A percentile compares a stretch with the other conserved stretches of the same genome.
These are phyloP conservation scores for Caradrina kadenii DNA, from an alignment of 2,888 invertebrate species.

Conservation along the genomic window DNA sequence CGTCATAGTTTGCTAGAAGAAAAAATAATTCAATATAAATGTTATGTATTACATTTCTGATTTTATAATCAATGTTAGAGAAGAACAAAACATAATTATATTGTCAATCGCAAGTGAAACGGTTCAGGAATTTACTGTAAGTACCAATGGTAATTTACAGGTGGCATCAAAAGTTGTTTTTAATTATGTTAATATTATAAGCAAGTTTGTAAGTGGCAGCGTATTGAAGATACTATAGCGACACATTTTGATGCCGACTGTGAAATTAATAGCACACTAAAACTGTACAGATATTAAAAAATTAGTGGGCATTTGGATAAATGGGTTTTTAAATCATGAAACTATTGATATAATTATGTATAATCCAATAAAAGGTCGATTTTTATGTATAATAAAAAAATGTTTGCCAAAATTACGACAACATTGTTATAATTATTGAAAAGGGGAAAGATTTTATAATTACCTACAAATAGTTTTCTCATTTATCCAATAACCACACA, in stretches of 20 bases:
- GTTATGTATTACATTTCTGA: not conserved
- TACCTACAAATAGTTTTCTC: not conserved
- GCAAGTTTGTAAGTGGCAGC: conserved; percentile 1
- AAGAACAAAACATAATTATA: conserved; percentile 9
- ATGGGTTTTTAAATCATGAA: not conserved
- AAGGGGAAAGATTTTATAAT: not conserved
- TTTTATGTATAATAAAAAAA: not conserved
- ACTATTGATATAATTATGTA: not conserved
- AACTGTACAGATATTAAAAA: conserved; percentile 15
- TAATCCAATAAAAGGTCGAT: too few relatives aligned
- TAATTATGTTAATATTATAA: not conserved
- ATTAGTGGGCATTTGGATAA: conserved; percentile 27
- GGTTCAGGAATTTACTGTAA: not conserved
- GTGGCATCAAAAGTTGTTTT: conserved; percentile 30
- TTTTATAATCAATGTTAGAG: conserved; percentile 8
- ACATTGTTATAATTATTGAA: not conserved
- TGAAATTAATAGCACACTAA: conserved; percentile 12
- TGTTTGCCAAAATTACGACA: not conserved
- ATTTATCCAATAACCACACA: conserved; percentile 38
- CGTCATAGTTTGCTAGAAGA: not conserved
- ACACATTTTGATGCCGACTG: conserved; percentile 26
- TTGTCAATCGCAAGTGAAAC: conserved; percentile 9
- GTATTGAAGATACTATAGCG: conserved; percentile 5
- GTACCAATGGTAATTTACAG: conserved; percentile 12
- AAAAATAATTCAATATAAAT: not conserved